Percentiles rank a stretch among this genome's conserved stretches.
Conservation (phyloP, 2,113 vertebrate species). For the Tragelaphus strepsiceros region DNA sequence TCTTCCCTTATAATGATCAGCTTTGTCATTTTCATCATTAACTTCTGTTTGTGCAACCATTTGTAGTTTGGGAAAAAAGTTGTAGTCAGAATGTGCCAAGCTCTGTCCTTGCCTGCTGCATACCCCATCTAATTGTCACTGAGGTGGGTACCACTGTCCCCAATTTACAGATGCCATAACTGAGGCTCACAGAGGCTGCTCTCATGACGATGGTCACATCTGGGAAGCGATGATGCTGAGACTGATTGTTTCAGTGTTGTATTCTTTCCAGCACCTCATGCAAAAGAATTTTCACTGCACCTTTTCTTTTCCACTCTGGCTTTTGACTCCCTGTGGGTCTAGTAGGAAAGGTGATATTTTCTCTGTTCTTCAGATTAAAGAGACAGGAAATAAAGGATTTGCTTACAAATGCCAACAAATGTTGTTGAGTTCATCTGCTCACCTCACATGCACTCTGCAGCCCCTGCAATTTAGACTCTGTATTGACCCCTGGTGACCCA, state of each 20-base stretch:
- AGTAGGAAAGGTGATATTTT: background rate
- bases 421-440: background rate
- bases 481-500: background rate
- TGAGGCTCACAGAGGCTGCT: background rate
- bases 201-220: rapidly evolving
- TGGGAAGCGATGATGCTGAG: background rate
- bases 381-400: background rate
- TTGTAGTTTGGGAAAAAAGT: background rate
- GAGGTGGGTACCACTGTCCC: background rate
- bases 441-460: background rate
- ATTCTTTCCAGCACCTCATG: background rate
- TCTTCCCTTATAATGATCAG: background rate
- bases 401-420: background rate
- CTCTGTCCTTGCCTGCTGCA: background rate
- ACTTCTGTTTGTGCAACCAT: background rate
- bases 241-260: background rate
- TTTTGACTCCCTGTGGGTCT: background rate
- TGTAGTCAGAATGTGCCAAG: background rate
- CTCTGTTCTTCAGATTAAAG: background rate
- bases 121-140: background rate
- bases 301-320: too few species aligned
- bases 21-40: background rate
- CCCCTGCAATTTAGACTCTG: background rate
- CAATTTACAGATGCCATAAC: background rate
- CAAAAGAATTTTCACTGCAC: background rate